Evolutionary conservation across 2,797 vertebrate species (phyloP), one percentile per base, ranked within the genome.

Genomic region (Tauraco hartlaubi): DNA sequence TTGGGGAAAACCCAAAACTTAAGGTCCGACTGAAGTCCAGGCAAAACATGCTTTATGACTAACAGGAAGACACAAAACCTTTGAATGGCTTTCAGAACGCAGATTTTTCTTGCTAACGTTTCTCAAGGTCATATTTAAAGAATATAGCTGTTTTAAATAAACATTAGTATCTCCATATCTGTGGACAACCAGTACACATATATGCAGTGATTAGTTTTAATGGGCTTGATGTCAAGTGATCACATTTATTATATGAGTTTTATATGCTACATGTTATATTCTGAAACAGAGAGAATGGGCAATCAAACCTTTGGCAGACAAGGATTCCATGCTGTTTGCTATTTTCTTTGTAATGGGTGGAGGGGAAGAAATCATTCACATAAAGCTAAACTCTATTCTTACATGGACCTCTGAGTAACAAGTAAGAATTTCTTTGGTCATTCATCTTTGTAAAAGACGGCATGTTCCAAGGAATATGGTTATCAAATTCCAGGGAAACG

Each of bases 11-110:
- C 84, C 89, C 54, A 16, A 94, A 85, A 82, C 71, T 48, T 81
- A 85, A 97, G 88, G 82, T 94, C 88, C 96, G 90, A 78, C 79
- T 93, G 22, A 49, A 97, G 95, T 73, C 95, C 96, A 97, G 75
- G 80, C 94, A 97, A 96, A 97, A 76, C 43, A 44, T 4, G n/a
- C 48, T 69, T 75, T 52, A 31, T 29, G 90, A 92, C 94, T 96
- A 95, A 92, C 90, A 97, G 88, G 74, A 90, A 96, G 86, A 93
- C 73, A 92, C 28, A 49, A 90, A 91, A 58, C 83, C 85, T 41
- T 43, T 49, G 55, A 97, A 91, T 54, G 61, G 63, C 90, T 94
- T 93, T 85, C 88, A 39, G 17, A 67, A 95, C 37, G 54, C 92
- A 82, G 82, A 90, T 96, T 82, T 91, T 35, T 41, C 94, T 93